Evolutionary conservation across 1,140 invertebrate species (phyloP).

Genomic region (Olivierus martensii): DNA sequence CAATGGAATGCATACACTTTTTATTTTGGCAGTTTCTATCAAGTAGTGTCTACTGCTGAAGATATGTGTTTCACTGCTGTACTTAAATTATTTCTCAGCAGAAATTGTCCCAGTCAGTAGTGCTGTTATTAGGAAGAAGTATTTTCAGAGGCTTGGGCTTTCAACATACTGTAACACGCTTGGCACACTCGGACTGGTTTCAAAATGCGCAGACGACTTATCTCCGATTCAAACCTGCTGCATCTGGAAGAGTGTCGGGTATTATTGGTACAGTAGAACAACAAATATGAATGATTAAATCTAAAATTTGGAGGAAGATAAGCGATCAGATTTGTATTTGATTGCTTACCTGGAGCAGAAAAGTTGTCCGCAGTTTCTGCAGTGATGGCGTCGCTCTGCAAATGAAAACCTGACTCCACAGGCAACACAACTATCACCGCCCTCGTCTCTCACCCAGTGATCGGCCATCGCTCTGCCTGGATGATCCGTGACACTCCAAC

Average conservation of each 20-base stretch:
- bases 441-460: constrained; percentile 92
- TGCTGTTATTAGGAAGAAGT: too few relatives aligned
- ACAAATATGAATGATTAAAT: constrained; percentile 2
- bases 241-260: constrained; percentile 56
- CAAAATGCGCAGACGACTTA: constrained; percentile 70
- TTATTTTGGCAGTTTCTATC: too few relatives aligned
- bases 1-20: too few relatives aligned
- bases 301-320: neutral
- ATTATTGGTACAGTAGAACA: too few relatives aligned
- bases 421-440: constrained; percentile 67
- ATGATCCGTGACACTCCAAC: constrained; percentile 84
- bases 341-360: constrained; percentile 50
- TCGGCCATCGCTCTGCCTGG: constrained; percentile 73
- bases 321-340: neutral
- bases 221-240: constrained; percentile 87
- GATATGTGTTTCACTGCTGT: too few relatives aligned
- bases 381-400: constrained; percentile 92
- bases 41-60: too few relatives aligned
- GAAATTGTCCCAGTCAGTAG: too few relatives aligned
- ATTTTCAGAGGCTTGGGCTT: neutral
- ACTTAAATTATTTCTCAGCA: too few relatives aligned
- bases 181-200: constrained; percentile 86
- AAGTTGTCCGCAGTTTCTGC: constrained; percentile 89
- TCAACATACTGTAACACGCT: constrained; percentile 45
- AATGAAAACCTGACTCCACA: constrained; percentile 82